A percentile compares a stretch with the other conserved stretches of the same genome.
phyloP scores from a whole-genome alignment of 1,140 invertebrate genomes.

The Eumeta japonica region DNA sequence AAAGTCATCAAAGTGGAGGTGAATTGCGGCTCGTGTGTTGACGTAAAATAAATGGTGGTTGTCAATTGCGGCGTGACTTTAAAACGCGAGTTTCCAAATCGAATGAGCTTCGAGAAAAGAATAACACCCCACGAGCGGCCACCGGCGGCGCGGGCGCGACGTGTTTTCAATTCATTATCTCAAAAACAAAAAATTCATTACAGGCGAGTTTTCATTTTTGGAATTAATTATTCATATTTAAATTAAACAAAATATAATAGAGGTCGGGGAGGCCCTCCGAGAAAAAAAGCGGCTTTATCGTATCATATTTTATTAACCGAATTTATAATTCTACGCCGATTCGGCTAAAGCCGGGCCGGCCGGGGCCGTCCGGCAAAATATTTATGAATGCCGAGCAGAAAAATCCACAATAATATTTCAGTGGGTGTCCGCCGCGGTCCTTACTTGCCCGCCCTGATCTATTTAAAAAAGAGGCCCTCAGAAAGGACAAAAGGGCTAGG shows the following conservation, averaged over 20 bases:
- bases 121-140: constrained; percentile 33
- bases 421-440: constrained; percentile 42
- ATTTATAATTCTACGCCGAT: constrained; percentile 55
- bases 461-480: constrained; percentile 51
- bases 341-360: constrained; percentile 27
- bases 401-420: constrained; percentile 58
- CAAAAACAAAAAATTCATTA: constrained; percentile 57
- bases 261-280: constrained; percentile 30
- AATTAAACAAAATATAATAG: constrained; percentile 59
- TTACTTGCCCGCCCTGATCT: constrained; percentile 52
- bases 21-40: no score
- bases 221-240: constrained; percentile 58
- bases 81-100: constrained; percentile 36
- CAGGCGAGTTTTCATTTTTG: constrained; percentile 53
- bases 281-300: constrained; percentile 53
- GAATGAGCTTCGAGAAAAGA: constrained; percentile 48
- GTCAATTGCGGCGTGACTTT: no score
- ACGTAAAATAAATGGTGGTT: no score
- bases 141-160: constrained; percentile 12
- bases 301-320: constrained; percentile 57
- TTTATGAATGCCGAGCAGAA: constrained; percentile 54
- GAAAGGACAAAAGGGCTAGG: constrained; percentile 51
- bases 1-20: no score
- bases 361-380: constrained; percentile 32
- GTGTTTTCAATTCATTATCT: constrained; percentile 59